These are phyloP conservation scores for Solenodon paradoxus DNA, from an alignment of 2,113 vertebrate genomes.

Conservation along the genomic window DNA sequence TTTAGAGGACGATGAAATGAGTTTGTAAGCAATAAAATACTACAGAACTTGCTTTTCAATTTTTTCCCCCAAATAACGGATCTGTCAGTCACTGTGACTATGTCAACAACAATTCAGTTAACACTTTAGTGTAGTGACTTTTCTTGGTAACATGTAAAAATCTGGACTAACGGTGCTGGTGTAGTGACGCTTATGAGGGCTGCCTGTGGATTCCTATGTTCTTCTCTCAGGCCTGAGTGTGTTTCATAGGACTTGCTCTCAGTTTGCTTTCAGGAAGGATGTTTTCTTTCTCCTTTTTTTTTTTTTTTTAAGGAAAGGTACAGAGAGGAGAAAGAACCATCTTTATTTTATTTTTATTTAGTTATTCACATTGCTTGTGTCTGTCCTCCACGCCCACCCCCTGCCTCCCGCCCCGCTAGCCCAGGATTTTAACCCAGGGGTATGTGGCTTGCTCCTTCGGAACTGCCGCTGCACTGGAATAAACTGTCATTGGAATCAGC, in stretches of 20 bases:
- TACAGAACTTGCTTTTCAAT: not conserved
- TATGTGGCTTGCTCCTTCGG: no score
- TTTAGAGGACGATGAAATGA: not conserved
- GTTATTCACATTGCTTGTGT: no score
- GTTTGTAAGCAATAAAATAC: not conserved
- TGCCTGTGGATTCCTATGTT: rapidly evolving
- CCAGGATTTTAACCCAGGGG: no score
- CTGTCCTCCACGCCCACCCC: no score
- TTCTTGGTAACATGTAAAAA: not conserved
- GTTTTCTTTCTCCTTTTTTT: not conserved
- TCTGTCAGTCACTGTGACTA: not conserved
- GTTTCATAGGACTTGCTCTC: not conserved
- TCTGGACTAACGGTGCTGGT: not conserved
- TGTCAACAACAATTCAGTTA: not conserved
- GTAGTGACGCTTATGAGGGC: not conserved
- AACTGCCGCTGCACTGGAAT: no score
- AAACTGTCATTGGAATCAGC: not conserved
- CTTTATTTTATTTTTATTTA: no score
- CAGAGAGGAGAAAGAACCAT: no score
- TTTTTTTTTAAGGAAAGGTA: no score
- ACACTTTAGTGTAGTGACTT: not conserved
- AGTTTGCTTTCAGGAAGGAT: not conserved
- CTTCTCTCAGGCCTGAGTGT: not conserved
- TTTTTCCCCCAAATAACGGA: not conserved
- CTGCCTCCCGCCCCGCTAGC: no score